A percentile compares a stretch with the other conserved stretches of the same genome.
Conservation (phyloP, 2,113 vertebrate species). For the Ardeotis arabs region DNA sequence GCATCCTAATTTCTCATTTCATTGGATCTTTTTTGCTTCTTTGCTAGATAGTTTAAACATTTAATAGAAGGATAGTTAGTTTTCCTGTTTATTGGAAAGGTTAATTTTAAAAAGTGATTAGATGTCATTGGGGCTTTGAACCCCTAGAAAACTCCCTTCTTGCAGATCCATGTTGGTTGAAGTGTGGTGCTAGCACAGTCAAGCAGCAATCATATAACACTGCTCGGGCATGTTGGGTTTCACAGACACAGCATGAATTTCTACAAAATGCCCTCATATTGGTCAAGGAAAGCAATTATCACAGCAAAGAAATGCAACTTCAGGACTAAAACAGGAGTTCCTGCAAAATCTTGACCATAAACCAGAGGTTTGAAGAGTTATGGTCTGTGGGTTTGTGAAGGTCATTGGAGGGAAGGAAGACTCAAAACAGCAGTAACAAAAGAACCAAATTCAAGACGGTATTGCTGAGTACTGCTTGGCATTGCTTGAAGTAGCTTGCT, state of each 20-base stretch:
- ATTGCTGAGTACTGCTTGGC: not conserved
- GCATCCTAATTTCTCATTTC: constrained; percentile 15
- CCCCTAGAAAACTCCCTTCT: not conserved
- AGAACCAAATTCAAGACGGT: not conserved
- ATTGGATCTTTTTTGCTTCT: not conserved
- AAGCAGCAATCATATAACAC: not conserved
- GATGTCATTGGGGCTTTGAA: not conserved
- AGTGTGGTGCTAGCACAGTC: rapidly evolving
- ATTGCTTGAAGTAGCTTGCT: not conserved
- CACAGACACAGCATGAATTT: not conserved
- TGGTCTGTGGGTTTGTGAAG: not conserved
- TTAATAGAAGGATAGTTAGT: constrained; percentile 23
- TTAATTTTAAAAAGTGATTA: not conserved
- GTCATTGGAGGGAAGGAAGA: not conserved
- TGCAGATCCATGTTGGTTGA: not conserved
- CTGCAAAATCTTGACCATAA: not conserved
- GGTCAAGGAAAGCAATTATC: not conserved
- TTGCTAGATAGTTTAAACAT: not conserved
- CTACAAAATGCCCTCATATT: not conserved
- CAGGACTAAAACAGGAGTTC: not conserved
- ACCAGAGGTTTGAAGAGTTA: not conserved
- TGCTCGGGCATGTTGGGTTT: not conserved
- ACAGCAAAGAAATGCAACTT: not conserved
- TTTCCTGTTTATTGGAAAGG: not conserved
- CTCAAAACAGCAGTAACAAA: not conserved